These are phyloP conservation scores for Bombycilla garrulus DNA, from an alignment of 2,113 vertebrate genomes.

Conservation along the genomic window DNA sequence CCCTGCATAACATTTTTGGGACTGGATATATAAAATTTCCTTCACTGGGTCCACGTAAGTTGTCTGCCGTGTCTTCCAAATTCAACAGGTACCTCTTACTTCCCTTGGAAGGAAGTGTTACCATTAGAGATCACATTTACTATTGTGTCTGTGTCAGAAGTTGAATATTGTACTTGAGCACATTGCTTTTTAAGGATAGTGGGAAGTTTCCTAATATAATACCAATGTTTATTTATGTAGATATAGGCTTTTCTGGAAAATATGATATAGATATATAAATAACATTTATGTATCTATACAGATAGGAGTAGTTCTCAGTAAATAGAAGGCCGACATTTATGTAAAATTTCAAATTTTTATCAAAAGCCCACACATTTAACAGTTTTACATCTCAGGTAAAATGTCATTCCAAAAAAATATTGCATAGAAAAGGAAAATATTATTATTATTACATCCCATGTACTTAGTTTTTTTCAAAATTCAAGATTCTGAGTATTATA, in stretches of 20 bases:
- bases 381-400: slow-evolving; percentile 55
- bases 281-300: slow-evolving; percentile 13
- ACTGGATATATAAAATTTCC: background rate
- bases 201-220: background rate
- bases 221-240: slow-evolving; percentile 15
- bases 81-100: slow-evolving; percentile 31
- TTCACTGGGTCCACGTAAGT: background rate
- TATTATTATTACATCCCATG: background rate
- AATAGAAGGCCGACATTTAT: background rate
- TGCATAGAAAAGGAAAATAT: background rate
- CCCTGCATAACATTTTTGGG: background rate
- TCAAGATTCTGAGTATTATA: background rate
- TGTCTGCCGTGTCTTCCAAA: slow-evolving; percentile 42
- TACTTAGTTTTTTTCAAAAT: background rate
- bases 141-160: slow-evolving; percentile 53
- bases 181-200: slow-evolving; percentile 43
- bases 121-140: background rate
- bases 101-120: slow-evolving; percentile 42
- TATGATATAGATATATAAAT: slow-evolving; percentile 26
- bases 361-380: background rate
- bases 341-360: background rate
- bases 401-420: background rate
- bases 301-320: background rate
- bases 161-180: slow-evolving; percentile 47
- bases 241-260: slow-evolving; percentile 14